Evolutionary conservation across 2,888 invertebrate species (phyloP).

Genomic region (Eristalinus sepulchralis): DNA sequence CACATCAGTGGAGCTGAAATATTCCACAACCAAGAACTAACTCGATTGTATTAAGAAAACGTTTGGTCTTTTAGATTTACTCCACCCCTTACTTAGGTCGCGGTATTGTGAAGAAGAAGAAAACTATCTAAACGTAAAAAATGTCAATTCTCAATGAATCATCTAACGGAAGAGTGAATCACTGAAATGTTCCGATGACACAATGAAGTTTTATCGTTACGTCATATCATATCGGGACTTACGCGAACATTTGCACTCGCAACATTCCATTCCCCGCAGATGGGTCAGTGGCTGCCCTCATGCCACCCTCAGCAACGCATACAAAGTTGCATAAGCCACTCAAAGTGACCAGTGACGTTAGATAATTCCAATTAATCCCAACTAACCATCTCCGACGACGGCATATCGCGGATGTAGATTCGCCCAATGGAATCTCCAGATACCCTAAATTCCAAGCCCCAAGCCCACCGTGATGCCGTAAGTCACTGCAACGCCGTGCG

Average conservation of each 20-base stretch:
- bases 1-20: too few species aligned
- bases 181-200: not conserved
- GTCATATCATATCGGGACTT: not conserved
- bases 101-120: too few species aligned
- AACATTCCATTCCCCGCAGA: not conserved
- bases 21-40: too few species aligned
- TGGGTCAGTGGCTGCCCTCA: not conserved
- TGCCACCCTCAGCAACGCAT: not conserved
- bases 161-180: not conserved
- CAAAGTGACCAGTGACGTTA: not conserved
- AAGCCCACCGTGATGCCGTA: slow-evolving; percentile 2
- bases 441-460: not conserved
- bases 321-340: not conserved
- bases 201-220: not conserved
- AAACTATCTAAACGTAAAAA: too few species aligned
- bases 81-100: too few species aligned
- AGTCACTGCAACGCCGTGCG: slow-evolving; percentile 5
- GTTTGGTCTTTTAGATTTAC: too few species aligned
- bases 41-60: too few species aligned
- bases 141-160: not conserved
- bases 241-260: not conserved
- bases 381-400: not conserved
- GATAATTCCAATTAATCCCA: not conserved
- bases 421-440: not conserved
- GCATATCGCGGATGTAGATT: not conserved